These are phyloP conservation scores for Lepas anatifera DNA, from an alignment of 2,888 invertebrate genomes.

Conservation along the genomic window DNA sequence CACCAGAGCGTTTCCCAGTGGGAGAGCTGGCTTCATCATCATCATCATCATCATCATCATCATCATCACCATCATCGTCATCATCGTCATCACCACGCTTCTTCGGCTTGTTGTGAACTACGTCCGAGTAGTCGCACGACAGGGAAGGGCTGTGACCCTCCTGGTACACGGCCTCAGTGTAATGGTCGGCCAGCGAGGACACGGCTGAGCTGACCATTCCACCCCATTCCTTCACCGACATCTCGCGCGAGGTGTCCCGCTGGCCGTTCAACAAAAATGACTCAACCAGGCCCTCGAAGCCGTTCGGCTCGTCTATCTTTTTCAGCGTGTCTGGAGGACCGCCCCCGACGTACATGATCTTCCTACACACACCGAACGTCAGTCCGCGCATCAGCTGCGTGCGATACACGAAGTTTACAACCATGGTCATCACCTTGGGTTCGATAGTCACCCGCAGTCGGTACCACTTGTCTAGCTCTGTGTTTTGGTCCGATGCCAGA, in stretches of 20 bases:
- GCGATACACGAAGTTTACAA: not conserved
- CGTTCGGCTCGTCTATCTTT: not conserved
- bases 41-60: not conserved
- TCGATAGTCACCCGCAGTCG: not conserved
- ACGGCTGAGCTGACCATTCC: slow-evolving; percentile 9
- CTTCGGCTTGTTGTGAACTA: no score
- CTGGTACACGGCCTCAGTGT: slow-evolving; percentile 8
- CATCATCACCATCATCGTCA: not conserved
- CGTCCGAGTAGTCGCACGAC: slow-evolving; percentile 5
- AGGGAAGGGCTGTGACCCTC: not conserved
- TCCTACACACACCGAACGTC: not conserved
- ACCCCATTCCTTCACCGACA: slow-evolving; percentile 12
- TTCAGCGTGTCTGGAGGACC: slow-evolving; percentile 6
- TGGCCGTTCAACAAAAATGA: not conserved
- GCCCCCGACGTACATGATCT: slow-evolving; percentile 3
- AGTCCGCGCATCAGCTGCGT: not conserved
- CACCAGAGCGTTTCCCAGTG: no score
- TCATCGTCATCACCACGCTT: not conserved
- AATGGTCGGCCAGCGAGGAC: not conserved
- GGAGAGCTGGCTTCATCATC: not conserved
- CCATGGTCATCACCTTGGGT: slow-evolving; percentile 3
- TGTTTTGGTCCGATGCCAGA: not conserved
- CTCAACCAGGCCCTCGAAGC: not conserved
- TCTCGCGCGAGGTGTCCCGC: not conserved
- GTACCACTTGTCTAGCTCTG: not conserved